Evolutionary conservation across 1,140 invertebrate species (phyloP).

Genomic region (Patella vulgata): DNA sequence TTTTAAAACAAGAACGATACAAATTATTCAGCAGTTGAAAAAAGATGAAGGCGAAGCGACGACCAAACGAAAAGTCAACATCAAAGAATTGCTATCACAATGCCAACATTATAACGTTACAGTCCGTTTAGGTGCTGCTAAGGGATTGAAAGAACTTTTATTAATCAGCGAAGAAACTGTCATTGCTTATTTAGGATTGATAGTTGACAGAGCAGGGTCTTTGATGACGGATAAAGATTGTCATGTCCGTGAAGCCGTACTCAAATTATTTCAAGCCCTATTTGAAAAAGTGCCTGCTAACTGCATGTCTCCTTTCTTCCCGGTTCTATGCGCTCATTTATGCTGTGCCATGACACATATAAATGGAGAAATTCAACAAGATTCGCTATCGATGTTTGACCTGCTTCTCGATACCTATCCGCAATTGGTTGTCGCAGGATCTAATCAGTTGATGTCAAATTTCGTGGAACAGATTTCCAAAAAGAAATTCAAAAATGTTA

Average conservation of each 20-base stretch:
- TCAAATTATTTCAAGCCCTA: constrained; percentile 76
- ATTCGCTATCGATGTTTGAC: constrained; percentile 80
- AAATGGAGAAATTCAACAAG: constrained; percentile 79
- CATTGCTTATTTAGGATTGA: constrained; percentile 73
- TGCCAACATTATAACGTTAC: constrained; percentile 82
- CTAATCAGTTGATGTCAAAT: constrained; percentile 77
- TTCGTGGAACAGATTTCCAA: constrained; percentile 80
- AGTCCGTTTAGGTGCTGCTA: constrained; percentile 76
- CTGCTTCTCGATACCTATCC: constrained; percentile 73
- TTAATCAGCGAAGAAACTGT: constrained; percentile 69
- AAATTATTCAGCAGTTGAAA: constrained; percentile 76
- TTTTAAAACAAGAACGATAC: constrained; percentile 89
- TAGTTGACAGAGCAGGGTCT: constrained; percentile 76
- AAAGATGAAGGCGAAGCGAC: constrained; percentile 68
- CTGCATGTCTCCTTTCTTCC: constrained; percentile 75
- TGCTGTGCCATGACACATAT: constrained; percentile 89
- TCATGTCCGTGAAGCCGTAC: constrained; percentile 74
- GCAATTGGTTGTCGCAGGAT: constrained; percentile 72
- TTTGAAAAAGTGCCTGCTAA: constrained; percentile 68
- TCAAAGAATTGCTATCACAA: constrained; percentile 79
- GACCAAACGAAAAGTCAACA: constrained; percentile 77
- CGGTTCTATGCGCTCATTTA: constrained; percentile 79
- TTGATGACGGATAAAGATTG: constrained; percentile 79
- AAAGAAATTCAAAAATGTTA: constrained; percentile 8
- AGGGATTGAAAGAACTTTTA: constrained; percentile 78